These are phyloP conservation scores for Neocloeon triangulifer DNA, from an alignment of 1,140 invertebrate species.

Conservation along the genomic window DNA sequence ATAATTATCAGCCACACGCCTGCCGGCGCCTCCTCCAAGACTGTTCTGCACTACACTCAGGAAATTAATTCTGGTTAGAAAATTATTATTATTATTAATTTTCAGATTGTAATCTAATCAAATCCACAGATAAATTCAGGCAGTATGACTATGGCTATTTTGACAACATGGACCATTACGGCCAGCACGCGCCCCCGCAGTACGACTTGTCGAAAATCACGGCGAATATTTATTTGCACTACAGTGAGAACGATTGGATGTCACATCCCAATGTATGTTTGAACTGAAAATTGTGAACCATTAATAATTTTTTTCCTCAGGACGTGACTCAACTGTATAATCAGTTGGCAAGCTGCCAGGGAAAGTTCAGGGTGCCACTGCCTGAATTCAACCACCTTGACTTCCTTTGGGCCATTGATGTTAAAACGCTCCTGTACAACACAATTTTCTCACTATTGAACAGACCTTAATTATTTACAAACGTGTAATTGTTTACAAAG, in stretches of 20 bases:
- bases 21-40: constrained; percentile 55
- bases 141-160: constrained; percentile 38
- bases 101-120: no score
- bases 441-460: constrained; percentile 14
- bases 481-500: no score
- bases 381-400: constrained; percentile 43
- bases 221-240: constrained; percentile 31
- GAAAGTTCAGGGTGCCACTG: constrained; percentile 23
- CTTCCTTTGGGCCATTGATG: constrained; percentile 37
- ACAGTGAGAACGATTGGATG: constrained; percentile 32
- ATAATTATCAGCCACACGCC: constrained; percentile 50
- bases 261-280: constrained; percentile 16
- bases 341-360: constrained; percentile 20
- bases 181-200: constrained; percentile 31
- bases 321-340: constrained; percentile 31
- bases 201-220: constrained; percentile 29
- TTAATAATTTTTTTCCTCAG: constrained; percentile 13
- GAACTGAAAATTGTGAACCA: background rate
- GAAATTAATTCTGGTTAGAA: constrained; percentile 13
- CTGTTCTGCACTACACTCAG: constrained; percentile 44
- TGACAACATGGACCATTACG: constrained; percentile 20
- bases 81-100: no score
- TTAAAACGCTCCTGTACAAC: constrained; percentile 30
- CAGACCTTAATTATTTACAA: constrained; percentile 11
- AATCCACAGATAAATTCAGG: constrained; percentile 20